Evolutionary conservation across 2,888 invertebrate species (phyloP).

Genomic region (Catocala nupta): DNA sequence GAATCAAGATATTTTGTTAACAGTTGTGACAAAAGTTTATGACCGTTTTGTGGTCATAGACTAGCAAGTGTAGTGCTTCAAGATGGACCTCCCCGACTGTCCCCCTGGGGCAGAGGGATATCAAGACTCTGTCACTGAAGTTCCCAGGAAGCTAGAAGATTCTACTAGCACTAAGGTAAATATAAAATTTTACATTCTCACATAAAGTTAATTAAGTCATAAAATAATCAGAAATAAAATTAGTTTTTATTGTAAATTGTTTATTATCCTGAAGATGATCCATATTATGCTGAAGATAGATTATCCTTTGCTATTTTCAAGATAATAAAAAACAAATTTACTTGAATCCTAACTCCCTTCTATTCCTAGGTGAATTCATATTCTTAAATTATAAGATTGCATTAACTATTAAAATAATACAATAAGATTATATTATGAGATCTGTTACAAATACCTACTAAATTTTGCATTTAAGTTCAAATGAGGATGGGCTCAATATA

Average conservation of each 20-base stretch:
- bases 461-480: no score
- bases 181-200: conserved; percentile 54
- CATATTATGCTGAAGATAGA: conserved; percentile 22
- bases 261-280: conserved; percentile 38
- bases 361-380: conserved; percentile 2
- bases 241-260: conserved; percentile 39
- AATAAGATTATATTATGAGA: no score
- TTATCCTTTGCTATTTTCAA: conserved; percentile 8
- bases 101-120: conserved; percentile 84
- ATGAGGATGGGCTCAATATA: no score
- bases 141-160: conserved; percentile 71
- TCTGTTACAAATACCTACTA: no score
- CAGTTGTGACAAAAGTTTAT: conserved; percentile 69
- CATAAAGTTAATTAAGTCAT: conserved; percentile 34
- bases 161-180: conserved; percentile 79
- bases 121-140: conserved; percentile 77
- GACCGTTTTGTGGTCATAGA: conserved; percentile 77
- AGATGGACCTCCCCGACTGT: conserved; percentile 84
- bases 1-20: conserved; percentile 59
- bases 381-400: not conserved
- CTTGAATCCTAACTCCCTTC: conserved; percentile 15
- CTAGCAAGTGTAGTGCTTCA: conserved; percentile 81
- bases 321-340: not conserved
- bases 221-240: conserved; percentile 42
- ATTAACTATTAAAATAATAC: no score